phyloP scores from a whole-genome alignment of 2,797 vertebrate species.

The Amblyraja radiata region DNA sequence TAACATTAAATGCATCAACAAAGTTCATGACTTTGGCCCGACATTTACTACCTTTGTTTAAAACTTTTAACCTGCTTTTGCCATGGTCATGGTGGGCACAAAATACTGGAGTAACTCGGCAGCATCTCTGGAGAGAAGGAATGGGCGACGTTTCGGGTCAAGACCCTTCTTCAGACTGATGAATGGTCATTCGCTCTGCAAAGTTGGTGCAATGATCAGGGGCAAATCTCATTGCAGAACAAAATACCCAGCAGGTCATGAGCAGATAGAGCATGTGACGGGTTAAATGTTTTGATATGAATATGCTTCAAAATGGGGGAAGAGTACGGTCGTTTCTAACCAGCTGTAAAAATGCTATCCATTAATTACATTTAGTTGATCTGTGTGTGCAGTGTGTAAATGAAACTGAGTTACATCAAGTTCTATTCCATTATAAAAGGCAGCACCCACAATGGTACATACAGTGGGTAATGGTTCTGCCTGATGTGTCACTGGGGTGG shows the following conservation, averaged over 20 bases:
- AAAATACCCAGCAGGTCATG: not conserved
- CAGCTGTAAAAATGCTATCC: not conserved
- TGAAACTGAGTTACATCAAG: not conserved
- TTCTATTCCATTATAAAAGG: not conserved
- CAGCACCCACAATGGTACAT: not conserved
- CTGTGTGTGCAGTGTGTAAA: not conserved
- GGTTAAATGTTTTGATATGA: not conserved
- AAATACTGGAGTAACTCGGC: no score
- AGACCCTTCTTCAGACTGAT: no score
- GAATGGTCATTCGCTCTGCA: not conserved
- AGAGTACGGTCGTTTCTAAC: not conserved
- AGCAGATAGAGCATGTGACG: not conserved
- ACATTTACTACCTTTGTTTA: not conserved
- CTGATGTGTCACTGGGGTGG: not conserved
- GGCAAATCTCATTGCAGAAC: not conserved
- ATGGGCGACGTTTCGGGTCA: no score
- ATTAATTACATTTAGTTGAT: not conserved
- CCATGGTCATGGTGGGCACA: no score
- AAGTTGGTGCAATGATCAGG: not conserved
- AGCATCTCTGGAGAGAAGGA: no score
- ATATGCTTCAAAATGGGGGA: not conserved
- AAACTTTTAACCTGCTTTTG: not conserved
- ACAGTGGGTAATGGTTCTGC: not conserved
- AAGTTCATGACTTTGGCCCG: not conserved
- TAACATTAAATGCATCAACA: not conserved